A percentile compares a stretch with the other conserved stretches of the same genome.
These are phyloP conservation scores for Ectemnius lituratus DNA, from an alignment of 2,888 invertebrate genomes.

Conservation along the genomic window DNA sequence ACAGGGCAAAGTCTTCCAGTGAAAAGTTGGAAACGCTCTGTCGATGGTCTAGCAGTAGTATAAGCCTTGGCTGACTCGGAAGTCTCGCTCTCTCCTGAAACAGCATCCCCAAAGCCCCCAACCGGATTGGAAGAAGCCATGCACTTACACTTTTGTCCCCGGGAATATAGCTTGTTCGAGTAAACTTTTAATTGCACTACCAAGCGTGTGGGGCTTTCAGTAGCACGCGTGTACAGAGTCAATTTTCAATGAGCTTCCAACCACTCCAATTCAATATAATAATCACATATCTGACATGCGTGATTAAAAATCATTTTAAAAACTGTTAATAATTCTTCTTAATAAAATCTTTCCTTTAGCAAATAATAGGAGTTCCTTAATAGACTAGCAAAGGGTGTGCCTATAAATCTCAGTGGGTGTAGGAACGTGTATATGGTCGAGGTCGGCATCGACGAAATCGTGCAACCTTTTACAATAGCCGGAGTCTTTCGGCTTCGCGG, in stretches of 20 bases:
- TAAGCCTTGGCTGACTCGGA: background rate
- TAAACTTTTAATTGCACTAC: slow-evolving; percentile 57
- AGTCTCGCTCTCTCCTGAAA: slow-evolving; percentile 18
- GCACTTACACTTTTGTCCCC: slow-evolving; percentile 25
- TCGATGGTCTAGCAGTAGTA: background rate
- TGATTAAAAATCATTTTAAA: too few species aligned
- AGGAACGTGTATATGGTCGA: background rate
- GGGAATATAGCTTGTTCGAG: slow-evolving; percentile 17
- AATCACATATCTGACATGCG: too few species aligned
- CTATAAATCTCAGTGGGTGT: too few species aligned
- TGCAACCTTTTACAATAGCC: background rate
- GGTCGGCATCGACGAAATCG: slow-evolving; percentile 3
- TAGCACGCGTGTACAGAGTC: too few species aligned
- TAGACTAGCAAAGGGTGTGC: too few species aligned
- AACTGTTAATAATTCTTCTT: too few species aligned
- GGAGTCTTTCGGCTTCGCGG: slow-evolving; percentile 18
- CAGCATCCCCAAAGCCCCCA: slow-evolving; percentile 15
- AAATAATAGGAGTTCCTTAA: too few species aligned
- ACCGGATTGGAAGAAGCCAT: slow-evolving; percentile 28
- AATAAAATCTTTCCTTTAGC: too few species aligned
- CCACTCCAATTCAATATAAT: too few species aligned
- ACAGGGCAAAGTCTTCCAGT: slow-evolving; percentile 16
- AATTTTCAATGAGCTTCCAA: slow-evolving; percentile 23
- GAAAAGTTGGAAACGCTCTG: slow-evolving; percentile 22
- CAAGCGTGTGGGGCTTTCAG: too few species aligned